Conservation (phyloP, 1,140 invertebrate genomes). For the Bactericera cockerelli region DNA sequence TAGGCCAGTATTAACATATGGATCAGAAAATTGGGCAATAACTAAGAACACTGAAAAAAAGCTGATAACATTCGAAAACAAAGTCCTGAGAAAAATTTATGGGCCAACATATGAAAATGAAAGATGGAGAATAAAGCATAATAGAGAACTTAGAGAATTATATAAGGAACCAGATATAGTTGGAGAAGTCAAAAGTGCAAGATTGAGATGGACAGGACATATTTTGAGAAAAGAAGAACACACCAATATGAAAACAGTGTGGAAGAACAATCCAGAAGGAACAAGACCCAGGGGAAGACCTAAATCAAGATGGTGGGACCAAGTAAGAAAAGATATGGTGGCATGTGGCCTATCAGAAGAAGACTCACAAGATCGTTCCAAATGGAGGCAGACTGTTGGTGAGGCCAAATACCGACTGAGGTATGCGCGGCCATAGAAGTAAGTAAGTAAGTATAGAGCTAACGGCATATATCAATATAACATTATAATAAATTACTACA, state of each 20-base stretch:
- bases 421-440: slow-evolving; percentile 4
- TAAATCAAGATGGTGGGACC: slow-evolving; percentile 6
- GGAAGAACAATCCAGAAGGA: slow-evolving; percentile 4
- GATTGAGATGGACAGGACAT: slow-evolving; percentile 5
- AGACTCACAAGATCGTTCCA: not conserved
- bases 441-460: slow-evolving; percentile 1
- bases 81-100: slow-evolving; percentile 15
- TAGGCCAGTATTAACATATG: slow-evolving; percentile 15
- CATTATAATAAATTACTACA: no score
- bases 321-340: slow-evolving; percentile 6
- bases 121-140: slow-evolving; percentile 9
- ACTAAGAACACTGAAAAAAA: slow-evolving; percentile 11
- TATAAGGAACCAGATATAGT: slow-evolving; percentile 11
- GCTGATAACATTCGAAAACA: slow-evolving; percentile 12
- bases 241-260: not conserved
- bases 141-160: slow-evolving; percentile 11
- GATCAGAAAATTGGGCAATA: slow-evolving; percentile 15
- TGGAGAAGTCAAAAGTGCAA: slow-evolving; percentile 2
- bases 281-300: not conserved
- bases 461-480: no score
- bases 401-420: slow-evolving; percentile 5
- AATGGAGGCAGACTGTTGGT: not conserved
- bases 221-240: not conserved
- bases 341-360: not conserved
- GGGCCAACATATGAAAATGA: slow-evolving; percentile 10